These are phyloP conservation scores for Fregata magnificens DNA, from an alignment of 2,113 vertebrate genomes.

Conservation along the genomic window DNA sequence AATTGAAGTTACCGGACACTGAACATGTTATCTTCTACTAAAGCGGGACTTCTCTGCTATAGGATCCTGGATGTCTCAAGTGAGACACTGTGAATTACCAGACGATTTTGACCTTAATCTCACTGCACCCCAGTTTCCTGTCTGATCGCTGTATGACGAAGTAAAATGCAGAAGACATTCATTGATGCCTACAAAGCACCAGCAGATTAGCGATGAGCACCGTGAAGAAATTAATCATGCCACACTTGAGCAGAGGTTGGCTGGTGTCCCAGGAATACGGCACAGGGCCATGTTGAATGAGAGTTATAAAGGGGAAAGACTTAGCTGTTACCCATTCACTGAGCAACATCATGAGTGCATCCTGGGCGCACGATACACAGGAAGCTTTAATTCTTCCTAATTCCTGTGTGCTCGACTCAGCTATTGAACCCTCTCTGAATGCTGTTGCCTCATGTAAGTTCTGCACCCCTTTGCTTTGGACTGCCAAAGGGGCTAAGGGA, in stretches of 20 bases:
- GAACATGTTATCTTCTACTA: not conserved
- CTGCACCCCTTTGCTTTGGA: not conserved
- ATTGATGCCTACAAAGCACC: not conserved
- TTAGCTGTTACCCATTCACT: not conserved
- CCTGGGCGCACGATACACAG: not conserved
- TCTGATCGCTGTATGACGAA: not conserved
- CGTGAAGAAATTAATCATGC: not conserved
- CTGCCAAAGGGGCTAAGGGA: not conserved
- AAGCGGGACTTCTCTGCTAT: not conserved
- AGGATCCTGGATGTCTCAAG: not conserved
- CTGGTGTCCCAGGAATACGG: not conserved
- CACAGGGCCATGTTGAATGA: not conserved
- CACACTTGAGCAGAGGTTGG: not conserved
- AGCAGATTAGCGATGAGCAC: conserved; percentile 7
- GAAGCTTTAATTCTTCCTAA: not conserved
- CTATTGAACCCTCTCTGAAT: not conserved
- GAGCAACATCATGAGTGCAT: not conserved
- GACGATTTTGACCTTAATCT: conserved; percentile 28
- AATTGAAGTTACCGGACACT: not conserved
- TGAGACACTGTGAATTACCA: not conserved
- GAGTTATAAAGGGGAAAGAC: not conserved
- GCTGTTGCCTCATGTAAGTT: not conserved
- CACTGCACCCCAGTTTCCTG: not conserved
- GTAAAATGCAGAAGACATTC: not conserved
- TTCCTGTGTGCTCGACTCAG: not conserved